Evolutionary conservation across 2,797 vertebrate genomes (phyloP).

Genomic region (Chlorospingus flavigularis): DNA sequence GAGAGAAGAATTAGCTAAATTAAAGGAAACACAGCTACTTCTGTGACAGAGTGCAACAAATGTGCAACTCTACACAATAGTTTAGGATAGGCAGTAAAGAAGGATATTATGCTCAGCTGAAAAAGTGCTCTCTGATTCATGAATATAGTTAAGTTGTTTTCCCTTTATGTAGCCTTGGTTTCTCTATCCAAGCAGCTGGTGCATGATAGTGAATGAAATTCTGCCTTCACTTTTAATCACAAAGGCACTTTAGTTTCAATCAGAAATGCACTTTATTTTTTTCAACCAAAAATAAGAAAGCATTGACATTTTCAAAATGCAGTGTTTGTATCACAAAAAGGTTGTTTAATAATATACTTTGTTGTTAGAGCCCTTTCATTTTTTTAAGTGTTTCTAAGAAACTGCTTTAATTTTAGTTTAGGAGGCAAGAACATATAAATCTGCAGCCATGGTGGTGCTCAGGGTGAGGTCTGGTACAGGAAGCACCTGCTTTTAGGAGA

Average conservation of each 20-base stretch:
- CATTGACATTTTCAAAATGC: not conserved
- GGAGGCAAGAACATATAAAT: not conserved
- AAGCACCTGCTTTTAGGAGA: constrained; percentile 14
- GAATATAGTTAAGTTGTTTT: not conserved
- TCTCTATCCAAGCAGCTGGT: not conserved
- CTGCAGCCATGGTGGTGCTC: not conserved
- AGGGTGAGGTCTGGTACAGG: not conserved
- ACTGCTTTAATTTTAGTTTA: not conserved
- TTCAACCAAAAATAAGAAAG: not conserved
- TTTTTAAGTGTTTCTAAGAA: not conserved
- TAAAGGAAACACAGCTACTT: not conserved
- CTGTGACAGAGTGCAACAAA: not conserved
- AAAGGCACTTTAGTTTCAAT: not conserved
- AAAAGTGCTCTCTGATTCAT: not conserved
- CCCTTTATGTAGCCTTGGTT: not conserved
- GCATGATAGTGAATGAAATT: not conserved
- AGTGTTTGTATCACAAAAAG: not conserved
- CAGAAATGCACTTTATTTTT: not conserved
- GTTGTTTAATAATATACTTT: not conserved
- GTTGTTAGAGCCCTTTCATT: not conserved
- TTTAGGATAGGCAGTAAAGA: not conserved
- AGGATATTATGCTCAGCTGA: not conserved
- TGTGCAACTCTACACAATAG: not conserved
- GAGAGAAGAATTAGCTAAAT: not conserved
- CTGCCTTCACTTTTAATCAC: not conserved